Evolutionary conservation across 2,797 vertebrate species (phyloP), one percentile per base, ranked within the genome.

Genomic region (Rachycentron canadum): DNA sequence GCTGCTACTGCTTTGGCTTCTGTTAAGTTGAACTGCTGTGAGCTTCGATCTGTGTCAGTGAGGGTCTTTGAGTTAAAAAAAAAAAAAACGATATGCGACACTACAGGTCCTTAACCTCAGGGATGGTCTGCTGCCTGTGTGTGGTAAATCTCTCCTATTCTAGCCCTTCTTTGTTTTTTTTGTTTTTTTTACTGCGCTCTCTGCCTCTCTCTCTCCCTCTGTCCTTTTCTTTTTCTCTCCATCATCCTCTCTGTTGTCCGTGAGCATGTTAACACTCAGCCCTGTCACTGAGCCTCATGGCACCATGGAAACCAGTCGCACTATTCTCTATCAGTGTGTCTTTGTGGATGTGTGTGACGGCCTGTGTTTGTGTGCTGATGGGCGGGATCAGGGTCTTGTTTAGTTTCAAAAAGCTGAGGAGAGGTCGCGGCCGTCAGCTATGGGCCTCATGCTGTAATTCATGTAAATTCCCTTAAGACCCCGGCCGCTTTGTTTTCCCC

Each of bases 291-390:
- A 81, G 92, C 89, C 89, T 86, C 84, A 78, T 82, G 90, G 88
- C 89, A 77, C 93, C 79, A 87, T 95, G 94, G 94, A 94, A 96
- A 94, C 92, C 79, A 88, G 87, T 91, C 84, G 84, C 76, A 91
- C 91, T 84, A 82, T 90, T 91, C 83, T 91, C 71, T 53, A 60
- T 75, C 73, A 36, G 69, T 64, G 75, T 89, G 76, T 86, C 62
- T 82, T 61, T 82, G 81, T 89, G 82, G 50, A 19, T 57, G 34
- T 75, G 62, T 25, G 32, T 77, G 34, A 36, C 9, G 6, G 16
- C 47, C 59, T 73, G 59, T 84, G 76, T 70, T 49, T 82, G 61
- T 79, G 79, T 81, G 82, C 66, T 59, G 28, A 71, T 87, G 88
- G 89, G 90, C 52, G 85, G 88, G 83, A 74, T 74, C 30, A 11